Base-by-base conservation (phyloP, 2,888 invertebrate genomes). In the Pantelozetes paolii region DNA sequence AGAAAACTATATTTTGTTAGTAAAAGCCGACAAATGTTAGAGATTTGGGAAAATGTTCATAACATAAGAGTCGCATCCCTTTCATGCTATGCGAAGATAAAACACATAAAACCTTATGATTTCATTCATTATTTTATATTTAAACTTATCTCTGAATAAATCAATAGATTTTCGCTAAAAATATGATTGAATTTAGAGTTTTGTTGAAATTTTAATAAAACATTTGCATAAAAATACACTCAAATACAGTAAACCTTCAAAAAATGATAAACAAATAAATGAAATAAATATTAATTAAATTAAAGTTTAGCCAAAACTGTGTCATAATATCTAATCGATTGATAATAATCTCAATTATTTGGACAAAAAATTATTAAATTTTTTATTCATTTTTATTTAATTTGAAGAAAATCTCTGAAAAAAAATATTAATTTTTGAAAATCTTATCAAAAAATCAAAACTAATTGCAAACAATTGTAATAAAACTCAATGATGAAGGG, bases 61-160 rank as follows among this genome's bases (percentile, higher is more conserved):
- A 62, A 62, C 1, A 3, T 62, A n/a, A 62, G n/a, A 36, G 32
- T 28, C 54, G 54, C 54, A 54, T 54, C 54, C 54, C 28, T 54
- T 54, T 45, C 28, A 20, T 20, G 54, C 50, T 50, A 50, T n/a
- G 20, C 3, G 50, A 18, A 50, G 5, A 36, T 36, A 36, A 54
- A 54, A 54, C 26, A 54, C 54, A 23, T 54, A 54, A 26, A 54
- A 54, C 13, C 28, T 15, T 59, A 23, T 6, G 18, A 11, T 26
- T 30, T 13, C 18, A 59, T 28, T 30, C 5, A 26, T 6, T 59
- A 13, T 30, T 30, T 15, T n/a, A 30, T 59, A 30, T 59, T n/a
- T n/a, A n/a, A n/a, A n/a, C 59, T 59, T 59, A 59, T 59, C 59
- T 59, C 13, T 9, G 15, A 59, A 9, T 30, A 30, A 59, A 59